Conservation (phyloP, 1,140 invertebrate species). For the Caligus rogercresseyi region DNA sequence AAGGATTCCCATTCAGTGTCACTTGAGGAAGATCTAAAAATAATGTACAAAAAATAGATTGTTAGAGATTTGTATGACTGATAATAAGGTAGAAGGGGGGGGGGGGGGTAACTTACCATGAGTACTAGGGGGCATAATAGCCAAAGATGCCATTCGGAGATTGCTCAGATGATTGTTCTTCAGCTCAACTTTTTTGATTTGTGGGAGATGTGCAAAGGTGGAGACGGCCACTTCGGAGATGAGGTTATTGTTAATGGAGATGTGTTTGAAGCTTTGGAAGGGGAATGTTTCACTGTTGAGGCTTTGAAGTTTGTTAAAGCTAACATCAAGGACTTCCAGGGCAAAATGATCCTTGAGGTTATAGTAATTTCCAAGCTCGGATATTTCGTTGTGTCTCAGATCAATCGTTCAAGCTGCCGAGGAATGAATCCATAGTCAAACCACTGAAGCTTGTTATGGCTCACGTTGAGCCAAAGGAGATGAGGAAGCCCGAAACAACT, state of each 20-base stretch:
- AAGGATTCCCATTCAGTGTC: slow-evolving; percentile 69
- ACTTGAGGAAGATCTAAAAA: slow-evolving; percentile 46
- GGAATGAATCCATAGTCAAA: slow-evolving; percentile 78
- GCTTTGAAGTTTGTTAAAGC: slow-evolving; percentile 60
- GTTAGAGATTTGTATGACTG: background rate
- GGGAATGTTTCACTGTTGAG: slow-evolving; percentile 42
- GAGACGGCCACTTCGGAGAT: slow-evolving; percentile 47
- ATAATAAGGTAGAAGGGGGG: too few relatives aligned
- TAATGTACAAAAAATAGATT: background rate
- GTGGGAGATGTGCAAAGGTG: slow-evolving; percentile 61
- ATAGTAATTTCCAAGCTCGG: slow-evolving; percentile 65
- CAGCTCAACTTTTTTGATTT: slow-evolving; percentile 60
- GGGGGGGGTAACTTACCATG: background rate
- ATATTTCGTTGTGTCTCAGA: slow-evolving; percentile 68
- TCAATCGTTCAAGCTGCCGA: slow-evolving; percentile 66
- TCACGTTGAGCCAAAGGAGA: slow-evolving; percentile 72
- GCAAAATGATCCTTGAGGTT: slow-evolving; percentile 43
- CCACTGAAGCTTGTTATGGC: slow-evolving; percentile 68
- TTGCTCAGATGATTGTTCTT: slow-evolving; percentile 63
- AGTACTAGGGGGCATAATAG: background rate
- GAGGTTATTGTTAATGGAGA: slow-evolving; percentile 64
- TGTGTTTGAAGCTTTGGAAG: slow-evolving; percentile 47
- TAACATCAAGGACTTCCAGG: slow-evolving; percentile 57
- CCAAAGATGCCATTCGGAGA: slow-evolving; percentile 40
- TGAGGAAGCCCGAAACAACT: slow-evolving; percentile 61